Evolutionary conservation across 2,888 invertebrate species (phyloP).

Genomic region (Aspidiotus destructor): DNA sequence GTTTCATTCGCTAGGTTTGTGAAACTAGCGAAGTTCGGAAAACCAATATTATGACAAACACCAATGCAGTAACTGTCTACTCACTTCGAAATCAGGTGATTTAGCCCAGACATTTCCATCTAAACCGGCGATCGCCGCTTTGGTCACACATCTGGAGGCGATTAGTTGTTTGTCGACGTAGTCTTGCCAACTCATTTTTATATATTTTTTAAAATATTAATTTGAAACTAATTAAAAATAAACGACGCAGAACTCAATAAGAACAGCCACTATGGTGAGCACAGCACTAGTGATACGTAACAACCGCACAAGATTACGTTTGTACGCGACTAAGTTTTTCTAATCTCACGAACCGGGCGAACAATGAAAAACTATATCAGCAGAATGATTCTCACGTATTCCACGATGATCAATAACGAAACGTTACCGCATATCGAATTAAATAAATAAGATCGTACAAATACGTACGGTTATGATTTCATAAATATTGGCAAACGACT

Average conservation of each 20-base stretch:
- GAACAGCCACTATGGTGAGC: slow-evolving; percentile 27
- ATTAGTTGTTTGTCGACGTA: slow-evolving; percentile 94
- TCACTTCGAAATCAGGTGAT: slow-evolving; percentile 87
- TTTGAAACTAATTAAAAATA: slow-evolving; percentile 10
- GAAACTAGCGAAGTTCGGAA: no score
- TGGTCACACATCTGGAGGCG: slow-evolving; percentile 87
- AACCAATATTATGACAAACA: no score
- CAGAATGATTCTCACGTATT: slow-evolving; percentile 11
- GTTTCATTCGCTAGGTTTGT: no score
- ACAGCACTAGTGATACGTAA: slow-evolving; percentile 18
- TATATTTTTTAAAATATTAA: slow-evolving; percentile 17
- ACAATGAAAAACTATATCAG: slow-evolving; percentile 13
- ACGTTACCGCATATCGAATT: slow-evolving; percentile 11
- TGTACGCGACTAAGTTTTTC: slow-evolving; percentile 5
- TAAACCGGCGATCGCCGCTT: slow-evolving; percentile 90
- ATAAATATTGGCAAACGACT: slow-evolving; percentile 4
- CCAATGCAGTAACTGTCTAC: slow-evolving; percentile 42
- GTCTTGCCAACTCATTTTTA: slow-evolving; percentile 70
- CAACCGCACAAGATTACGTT: slow-evolving; percentile 18
- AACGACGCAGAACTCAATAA: not conserved
- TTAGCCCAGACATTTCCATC: slow-evolving; percentile 93
- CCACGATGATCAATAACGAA: slow-evolving; percentile 15
- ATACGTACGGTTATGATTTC: no score
- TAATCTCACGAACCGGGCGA: slow-evolving; percentile 7
- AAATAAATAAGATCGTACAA: not conserved